Percentiles rank a stretch among this genome's conserved stretches.
These are phyloP conservation scores for Casuarius casuarius DNA, from an alignment of 2,113 vertebrate genomes.

Conservation along the genomic window DNA sequence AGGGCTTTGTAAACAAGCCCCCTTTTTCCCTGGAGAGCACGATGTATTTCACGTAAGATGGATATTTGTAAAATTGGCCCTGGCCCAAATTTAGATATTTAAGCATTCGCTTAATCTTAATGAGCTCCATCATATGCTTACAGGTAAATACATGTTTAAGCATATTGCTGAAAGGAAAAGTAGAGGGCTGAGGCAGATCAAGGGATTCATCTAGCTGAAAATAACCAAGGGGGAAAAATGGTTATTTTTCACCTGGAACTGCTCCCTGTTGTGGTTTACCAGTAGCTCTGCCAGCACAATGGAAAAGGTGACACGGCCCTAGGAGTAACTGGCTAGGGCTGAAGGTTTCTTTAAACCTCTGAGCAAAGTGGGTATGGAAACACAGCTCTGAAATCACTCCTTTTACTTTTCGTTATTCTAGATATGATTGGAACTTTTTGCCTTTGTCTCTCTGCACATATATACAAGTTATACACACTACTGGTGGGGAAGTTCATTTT, in stretches of 20 bases:
- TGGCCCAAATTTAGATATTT: neutral
- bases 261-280: neutral
- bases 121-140: neutral
- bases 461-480: neutral
- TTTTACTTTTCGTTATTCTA: neutral
- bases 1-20: neutral
- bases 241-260: neutral
- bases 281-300: neutral
- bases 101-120: slow-evolving; percentile 2
- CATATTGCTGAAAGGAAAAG: neutral
- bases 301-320: neutral
- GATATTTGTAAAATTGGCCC: slow-evolving; percentile 11
- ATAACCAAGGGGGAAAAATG: neutral
- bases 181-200: neutral
- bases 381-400: neutral
- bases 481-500: neutral
- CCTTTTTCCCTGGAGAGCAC: neutral
- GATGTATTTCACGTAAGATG: neutral
- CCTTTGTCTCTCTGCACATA: neutral
- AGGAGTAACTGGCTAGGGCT: neutral
- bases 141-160: slow-evolving; percentile 21
- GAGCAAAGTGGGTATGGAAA: neutral
- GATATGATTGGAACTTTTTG: neutral
- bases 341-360: neutral
- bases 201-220: neutral